Conservation (phyloP, 2,888 invertebrate species). For the Polymixis flavicincta region DNA sequence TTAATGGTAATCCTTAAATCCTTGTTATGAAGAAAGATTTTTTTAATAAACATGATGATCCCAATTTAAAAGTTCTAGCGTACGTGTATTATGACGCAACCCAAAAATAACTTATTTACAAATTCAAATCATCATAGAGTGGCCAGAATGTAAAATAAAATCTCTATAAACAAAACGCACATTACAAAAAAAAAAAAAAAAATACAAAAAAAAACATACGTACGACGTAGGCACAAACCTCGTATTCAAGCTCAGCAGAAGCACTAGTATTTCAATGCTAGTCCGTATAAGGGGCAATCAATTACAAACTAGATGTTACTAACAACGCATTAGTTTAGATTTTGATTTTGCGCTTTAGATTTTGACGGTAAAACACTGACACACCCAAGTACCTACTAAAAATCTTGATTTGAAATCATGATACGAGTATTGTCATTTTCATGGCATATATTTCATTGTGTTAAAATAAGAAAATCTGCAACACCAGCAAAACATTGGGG, state of each 20-base stretch:
- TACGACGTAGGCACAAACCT: too few species aligned
- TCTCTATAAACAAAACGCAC: background rate
- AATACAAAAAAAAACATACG: too few species aligned
- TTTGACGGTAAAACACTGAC: background rate
- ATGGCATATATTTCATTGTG: background rate
- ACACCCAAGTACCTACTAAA: background rate
- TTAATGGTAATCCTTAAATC: constrained; percentile 30
- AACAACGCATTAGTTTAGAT: background rate
- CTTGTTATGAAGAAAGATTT: background rate
- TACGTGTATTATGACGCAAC: background rate
- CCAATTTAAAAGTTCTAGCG: background rate
- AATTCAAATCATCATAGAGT: background rate
- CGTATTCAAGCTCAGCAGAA: background rate
- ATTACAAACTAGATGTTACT: background rate
- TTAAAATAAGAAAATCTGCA: background rate
- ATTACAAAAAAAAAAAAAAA: too few species aligned
- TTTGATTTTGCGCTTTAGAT: too few species aligned
- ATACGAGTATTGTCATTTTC: background rate
- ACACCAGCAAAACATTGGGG: background rate
- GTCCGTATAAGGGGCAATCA: background rate
- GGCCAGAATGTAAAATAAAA: background rate
- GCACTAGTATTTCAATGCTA: background rate
- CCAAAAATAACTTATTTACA: background rate
- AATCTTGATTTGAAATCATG: background rate
- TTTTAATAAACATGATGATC: background rate